Evolutionary conservation across 2,797 vertebrate genomes (phyloP).

Genomic region (Coreius guichenoti): DNA sequence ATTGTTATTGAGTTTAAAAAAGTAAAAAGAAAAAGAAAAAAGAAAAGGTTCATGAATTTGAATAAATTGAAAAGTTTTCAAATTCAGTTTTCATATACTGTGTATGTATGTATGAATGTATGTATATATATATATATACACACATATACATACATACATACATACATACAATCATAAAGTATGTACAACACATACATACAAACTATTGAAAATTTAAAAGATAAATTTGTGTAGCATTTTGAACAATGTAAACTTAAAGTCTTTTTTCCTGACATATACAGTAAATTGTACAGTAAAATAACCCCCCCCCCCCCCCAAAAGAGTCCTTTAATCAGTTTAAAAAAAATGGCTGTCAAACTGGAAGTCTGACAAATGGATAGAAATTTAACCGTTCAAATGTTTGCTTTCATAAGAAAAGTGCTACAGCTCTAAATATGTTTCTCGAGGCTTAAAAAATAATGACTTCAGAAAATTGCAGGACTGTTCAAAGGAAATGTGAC

Average conservation of each 20-base stretch:
- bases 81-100: not conserved
- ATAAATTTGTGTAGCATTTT: not conserved
- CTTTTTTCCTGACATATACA: not conserved
- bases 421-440: constrained; percentile 20
- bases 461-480: constrained; percentile 49
- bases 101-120: no score
- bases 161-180: no score
- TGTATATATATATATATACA: no score
- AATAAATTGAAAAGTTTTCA: not conserved
- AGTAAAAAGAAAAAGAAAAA: not conserved
- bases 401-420: constrained; percentile 29
- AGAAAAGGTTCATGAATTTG: not conserved
- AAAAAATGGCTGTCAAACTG: not conserved
- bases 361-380: constrained; percentile 11
- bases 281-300: not conserved
- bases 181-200: no score
- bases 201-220: not conserved
- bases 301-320: not conserved
- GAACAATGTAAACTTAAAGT: not conserved
- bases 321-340: not conserved
- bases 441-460: constrained; percentile 47
- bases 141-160: no score
- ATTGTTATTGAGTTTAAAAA: not conserved
- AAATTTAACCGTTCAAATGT: constrained; percentile 14
- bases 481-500: constrained; percentile 37